Conservation (phyloP, 2,113 vertebrate species). For the Danio rerio region GRCz12tu NC_133188.1:45600001-45600500, state of each 20-base stretch:
- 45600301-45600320: background rate
- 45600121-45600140: background rate
- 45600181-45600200: conserved; percentile 58
- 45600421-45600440: no score
- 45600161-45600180: conserved; percentile 10
- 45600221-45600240: conserved; percentile 25
- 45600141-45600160: conserved; percentile 54
- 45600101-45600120: background rate
- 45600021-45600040: background rate
- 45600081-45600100: background rate
- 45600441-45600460: no score
- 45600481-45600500: background rate
- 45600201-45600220: conserved; percentile 57
- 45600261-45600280: conserved; percentile 13
- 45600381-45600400: background rate
- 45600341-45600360: background rate
- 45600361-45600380: background rate
- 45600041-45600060: background rate
- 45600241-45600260: background rate
- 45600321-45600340: background rate
- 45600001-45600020: no score
- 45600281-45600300: conserved; percentile 10
- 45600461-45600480: background rate
- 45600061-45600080: background rate
- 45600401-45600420: background rate